These are phyloP conservation scores for Heliothis subflexa DNA, from an alignment of 1,140 invertebrate species.

Conservation along the genomic window DNA sequence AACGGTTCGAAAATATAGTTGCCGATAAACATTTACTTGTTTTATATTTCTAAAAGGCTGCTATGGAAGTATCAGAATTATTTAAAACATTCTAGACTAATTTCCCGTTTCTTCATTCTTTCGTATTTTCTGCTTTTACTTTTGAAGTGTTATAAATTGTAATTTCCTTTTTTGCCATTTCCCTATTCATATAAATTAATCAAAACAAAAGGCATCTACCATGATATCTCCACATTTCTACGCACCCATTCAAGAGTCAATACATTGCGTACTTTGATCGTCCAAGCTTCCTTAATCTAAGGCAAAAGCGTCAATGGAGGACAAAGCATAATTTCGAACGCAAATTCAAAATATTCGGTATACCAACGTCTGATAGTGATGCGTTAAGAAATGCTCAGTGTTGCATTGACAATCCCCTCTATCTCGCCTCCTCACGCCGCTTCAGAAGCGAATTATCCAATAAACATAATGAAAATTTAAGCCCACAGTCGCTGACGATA, in stretches of 20 bases:
- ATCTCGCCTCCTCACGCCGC: constrained; percentile 77
- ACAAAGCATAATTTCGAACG: background rate
- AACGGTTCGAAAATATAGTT: too few species aligned
- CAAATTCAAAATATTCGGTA: background rate
- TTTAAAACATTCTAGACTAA: background rate
- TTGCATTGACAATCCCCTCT: constrained; percentile 82
- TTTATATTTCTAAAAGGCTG: too few species aligned
- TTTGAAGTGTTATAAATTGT: too few species aligned
- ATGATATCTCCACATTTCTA: too few species aligned
- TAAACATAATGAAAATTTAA: constrained; percentile 86
- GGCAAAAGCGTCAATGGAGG: background rate
- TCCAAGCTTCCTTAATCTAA: background rate
- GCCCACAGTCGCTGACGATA: constrained; percentile 77
- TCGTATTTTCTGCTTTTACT: background rate
- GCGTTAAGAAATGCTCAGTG: constrained; percentile 77
- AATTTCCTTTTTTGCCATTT: too few species aligned
- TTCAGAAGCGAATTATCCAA: constrained; percentile 82
- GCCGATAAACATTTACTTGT: too few species aligned
- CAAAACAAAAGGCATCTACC: constrained; percentile 5
- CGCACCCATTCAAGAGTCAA: background rate
- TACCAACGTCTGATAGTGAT: constrained; percentile 49
- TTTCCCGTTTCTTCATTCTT: background rate
- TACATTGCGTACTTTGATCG: background rate
- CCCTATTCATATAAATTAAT: background rate
- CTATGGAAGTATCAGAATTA: too few species aligned